phyloP scores from a whole-genome alignment of 1,140 invertebrate species.

The Maconellicoccus hirsutus region DNA sequence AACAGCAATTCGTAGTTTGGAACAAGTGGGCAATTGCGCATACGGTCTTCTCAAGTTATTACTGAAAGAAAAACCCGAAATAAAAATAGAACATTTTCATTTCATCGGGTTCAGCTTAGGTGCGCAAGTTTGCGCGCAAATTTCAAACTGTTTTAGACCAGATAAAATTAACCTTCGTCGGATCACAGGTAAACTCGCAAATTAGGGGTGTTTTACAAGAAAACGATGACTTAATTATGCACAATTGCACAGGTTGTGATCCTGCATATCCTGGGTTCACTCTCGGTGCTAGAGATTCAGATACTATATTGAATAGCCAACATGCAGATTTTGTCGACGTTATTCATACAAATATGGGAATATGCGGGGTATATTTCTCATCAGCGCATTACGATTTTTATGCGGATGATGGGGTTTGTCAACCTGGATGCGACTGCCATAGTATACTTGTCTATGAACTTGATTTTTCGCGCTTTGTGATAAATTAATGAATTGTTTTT shows the following conservation, averaged over 20 bases:
- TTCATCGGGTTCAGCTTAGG: conserved; percentile 64
- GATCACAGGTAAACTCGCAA: conserved; percentile 43
- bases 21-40: conserved; percentile 42
- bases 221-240: not conserved
- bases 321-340: conserved; percentile 52
- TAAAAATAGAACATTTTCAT: conserved; percentile 40
- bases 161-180: conserved; percentile 38
- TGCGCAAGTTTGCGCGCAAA: conserved; percentile 54
- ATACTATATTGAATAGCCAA: conserved; percentile 40
- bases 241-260: conserved; percentile 40
- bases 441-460: not conserved
- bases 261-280: conserved; percentile 48
- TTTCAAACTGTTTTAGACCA: conserved; percentile 39
- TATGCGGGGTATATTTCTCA: conserved; percentile 39
- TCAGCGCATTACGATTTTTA: conserved; percentile 51
- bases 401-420: conserved; percentile 45
- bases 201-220: not conserved
- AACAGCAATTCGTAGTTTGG: conserved; percentile 35
- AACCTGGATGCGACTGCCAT: conserved; percentile 44
- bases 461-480: too few species aligned
- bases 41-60: conserved; percentile 33
- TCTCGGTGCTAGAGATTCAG: conserved; percentile 1
- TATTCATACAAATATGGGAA: conserved; percentile 50
- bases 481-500: too few species aligned
- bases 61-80: conserved; percentile 34